These are phyloP conservation scores for Brachionus rubens DNA, from an alignment of 1,140 invertebrate genomes.

Conservation along the genomic window DNA sequence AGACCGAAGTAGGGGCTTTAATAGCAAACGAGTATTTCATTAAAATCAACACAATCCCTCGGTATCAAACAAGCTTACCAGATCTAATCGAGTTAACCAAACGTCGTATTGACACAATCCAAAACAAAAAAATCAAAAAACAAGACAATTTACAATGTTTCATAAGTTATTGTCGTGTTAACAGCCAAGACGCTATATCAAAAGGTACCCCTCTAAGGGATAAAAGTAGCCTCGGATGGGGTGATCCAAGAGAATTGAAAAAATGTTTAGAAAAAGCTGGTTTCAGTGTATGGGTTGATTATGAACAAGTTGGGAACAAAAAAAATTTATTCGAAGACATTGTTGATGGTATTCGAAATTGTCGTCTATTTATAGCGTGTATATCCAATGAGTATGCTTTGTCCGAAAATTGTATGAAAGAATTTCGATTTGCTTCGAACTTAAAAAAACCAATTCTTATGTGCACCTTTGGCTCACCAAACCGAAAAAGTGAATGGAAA, in stretches of 20 bases:
- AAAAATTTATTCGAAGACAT: conserved; percentile 56
- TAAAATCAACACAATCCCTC: conserved; percentile 52
- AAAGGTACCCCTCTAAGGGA: conserved; percentile 43
- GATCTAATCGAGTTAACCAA: conserved; percentile 50
- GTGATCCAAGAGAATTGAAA: conserved; percentile 55
- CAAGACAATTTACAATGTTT: conserved; percentile 27
- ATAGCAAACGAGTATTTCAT: conserved; percentile 55
- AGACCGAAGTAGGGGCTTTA: conserved; percentile 53
- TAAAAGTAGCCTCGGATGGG: conserved; percentile 51
- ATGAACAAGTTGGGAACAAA: conserved; percentile 47
- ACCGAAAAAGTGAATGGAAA: neutral
- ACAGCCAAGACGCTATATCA: conserved; percentile 52
- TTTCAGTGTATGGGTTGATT: conserved; percentile 55
- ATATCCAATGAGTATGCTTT: conserved; percentile 55
- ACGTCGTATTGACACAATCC: conserved; percentile 47
- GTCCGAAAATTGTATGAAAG: conserved; percentile 52
- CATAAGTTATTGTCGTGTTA: conserved; percentile 50
- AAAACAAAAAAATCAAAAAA: conserved; percentile 29
- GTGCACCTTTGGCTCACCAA: conserved; percentile 44
- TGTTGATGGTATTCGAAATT: conserved; percentile 53
- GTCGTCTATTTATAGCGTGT: conserved; percentile 52
- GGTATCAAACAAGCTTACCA: conserved; percentile 51
- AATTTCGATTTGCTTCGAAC: conserved; percentile 54
- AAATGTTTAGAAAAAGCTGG: conserved; percentile 49
- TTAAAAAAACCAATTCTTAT: conserved; percentile 53